Percentiles rank a stretch among this genome's conserved stretches.
These are phyloP conservation scores for Chesias legatella DNA, from an alignment of 2,888 invertebrate species.

Conservation along the genomic window DNA sequence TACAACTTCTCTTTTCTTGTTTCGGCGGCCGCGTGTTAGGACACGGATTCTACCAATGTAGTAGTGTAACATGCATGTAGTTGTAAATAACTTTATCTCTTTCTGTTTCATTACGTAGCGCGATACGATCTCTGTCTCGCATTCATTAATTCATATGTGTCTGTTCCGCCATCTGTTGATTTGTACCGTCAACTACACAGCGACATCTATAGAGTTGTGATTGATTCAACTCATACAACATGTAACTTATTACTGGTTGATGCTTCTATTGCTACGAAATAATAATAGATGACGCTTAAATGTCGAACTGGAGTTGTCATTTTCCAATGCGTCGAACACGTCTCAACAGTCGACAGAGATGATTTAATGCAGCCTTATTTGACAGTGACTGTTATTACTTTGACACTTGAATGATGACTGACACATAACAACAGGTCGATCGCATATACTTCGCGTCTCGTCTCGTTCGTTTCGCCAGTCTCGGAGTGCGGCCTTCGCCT, in stretches of 20 bases:
- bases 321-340: no score
- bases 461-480: background rate
- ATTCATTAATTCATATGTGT: slow-evolving; percentile 38
- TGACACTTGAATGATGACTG: no score
- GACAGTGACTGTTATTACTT: no score
- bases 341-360: no score
- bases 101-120: slow-evolving; percentile 23
- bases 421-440: no score
- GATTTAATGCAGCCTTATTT: no score
- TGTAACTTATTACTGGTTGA: no score
- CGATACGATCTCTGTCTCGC: slow-evolving; percentile 44
- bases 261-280: no score
- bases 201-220: slow-evolving; percentile 1
- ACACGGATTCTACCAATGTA: slow-evolving; percentile 44
- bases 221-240: no score
- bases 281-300: no score
- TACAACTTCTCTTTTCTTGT: slow-evolving; percentile 80
- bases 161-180: slow-evolving; percentile 51
- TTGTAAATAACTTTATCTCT: slow-evolving; percentile 43
- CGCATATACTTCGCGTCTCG: no score
- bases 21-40: slow-evolving; percentile 53
- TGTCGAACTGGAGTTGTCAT: no score
- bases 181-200: background rate
- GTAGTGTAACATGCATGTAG: slow-evolving; percentile 41
- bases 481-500: slow-evolving; percentile 5